phyloP scores from a whole-genome alignment of 1,140 invertebrate species.

The Agrilus planipennis region DNA sequence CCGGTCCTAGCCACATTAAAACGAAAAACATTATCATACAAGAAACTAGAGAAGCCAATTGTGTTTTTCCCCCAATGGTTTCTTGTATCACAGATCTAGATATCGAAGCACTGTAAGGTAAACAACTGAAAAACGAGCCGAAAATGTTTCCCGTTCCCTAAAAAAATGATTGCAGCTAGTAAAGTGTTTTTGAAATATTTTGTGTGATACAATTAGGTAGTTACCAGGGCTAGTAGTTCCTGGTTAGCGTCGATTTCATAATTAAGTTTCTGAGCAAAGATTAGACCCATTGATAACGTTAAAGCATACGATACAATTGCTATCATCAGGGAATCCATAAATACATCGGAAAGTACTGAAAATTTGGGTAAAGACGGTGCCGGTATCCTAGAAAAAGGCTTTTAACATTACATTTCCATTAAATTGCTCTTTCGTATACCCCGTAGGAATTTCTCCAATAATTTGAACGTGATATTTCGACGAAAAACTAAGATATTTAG shows the following conservation, averaged over 20 bases:
- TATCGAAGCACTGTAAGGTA: conserved; percentile 54
- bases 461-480: conserved; percentile 47
- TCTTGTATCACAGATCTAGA: conserved; percentile 53
- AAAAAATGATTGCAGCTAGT: conserved; percentile 8
- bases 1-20: conserved; percentile 53
- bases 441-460: conserved; percentile 68
- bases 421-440: no score
- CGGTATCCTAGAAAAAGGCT: conserved; percentile 29
- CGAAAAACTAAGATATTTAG: conserved; percentile 46
- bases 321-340: conserved; percentile 52
- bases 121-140: conserved; percentile 55
- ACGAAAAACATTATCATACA: conserved; percentile 47
- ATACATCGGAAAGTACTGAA: conserved; percentile 30
- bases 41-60: conserved; percentile 49
- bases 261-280: conserved; percentile 63
- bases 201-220: no score
- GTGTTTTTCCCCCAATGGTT: conserved; percentile 49
- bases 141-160: conserved; percentile 48
- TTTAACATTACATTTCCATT: no score
- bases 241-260: conserved; percentile 71
- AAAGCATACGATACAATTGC: conserved; percentile 66
- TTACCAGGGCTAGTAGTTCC: conserved; percentile 50
- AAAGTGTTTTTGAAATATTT: background rate
- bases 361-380: conserved; percentile 18
- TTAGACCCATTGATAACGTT: conserved; percentile 68